Evolutionary conservation across 2,797 vertebrate genomes (phyloP).

Genomic region (Coregonus sp.): DNA sequence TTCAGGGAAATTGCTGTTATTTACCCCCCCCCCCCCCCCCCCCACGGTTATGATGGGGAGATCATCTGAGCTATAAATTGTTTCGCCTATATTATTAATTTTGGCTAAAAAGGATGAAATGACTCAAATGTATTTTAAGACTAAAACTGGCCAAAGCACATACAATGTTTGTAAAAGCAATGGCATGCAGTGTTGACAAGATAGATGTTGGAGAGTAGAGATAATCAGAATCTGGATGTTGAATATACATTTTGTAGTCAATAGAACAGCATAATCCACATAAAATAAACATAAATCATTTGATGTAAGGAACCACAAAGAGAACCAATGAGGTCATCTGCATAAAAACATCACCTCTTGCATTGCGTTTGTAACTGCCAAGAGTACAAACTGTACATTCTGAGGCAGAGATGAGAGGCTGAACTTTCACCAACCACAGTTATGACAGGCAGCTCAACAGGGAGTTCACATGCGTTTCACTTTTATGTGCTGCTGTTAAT

Average conservation of each 20-base stretch:
- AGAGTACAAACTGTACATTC: background rate
- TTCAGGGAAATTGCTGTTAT: no score
- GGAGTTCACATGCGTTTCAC: background rate
- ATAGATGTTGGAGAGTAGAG: background rate
- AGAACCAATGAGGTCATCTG: background rate
- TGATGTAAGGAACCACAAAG: background rate
- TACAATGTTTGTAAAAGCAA: background rate
- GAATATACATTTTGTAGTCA: background rate
- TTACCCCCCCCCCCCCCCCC: no score
- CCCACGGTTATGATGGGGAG: no score
- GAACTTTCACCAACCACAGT: background rate
- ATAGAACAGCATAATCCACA: background rate
- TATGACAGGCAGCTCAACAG: conserved; percentile 1
- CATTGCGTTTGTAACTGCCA: background rate
- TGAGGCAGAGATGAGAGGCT: background rate
- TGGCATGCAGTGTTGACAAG: background rate
- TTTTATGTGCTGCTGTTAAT: background rate
- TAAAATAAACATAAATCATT: background rate
- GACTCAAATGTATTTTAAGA: no score
- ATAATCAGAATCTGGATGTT: background rate
- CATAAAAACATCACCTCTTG: background rate
- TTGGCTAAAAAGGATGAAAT: no score
- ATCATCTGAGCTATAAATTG: no score
- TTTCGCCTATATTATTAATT: no score
- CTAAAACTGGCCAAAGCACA: no score